These are phyloP conservation scores for Aphelinus atriplicis DNA, from an alignment of 1,140 invertebrate genomes.

Conservation along the genomic window DNA sequence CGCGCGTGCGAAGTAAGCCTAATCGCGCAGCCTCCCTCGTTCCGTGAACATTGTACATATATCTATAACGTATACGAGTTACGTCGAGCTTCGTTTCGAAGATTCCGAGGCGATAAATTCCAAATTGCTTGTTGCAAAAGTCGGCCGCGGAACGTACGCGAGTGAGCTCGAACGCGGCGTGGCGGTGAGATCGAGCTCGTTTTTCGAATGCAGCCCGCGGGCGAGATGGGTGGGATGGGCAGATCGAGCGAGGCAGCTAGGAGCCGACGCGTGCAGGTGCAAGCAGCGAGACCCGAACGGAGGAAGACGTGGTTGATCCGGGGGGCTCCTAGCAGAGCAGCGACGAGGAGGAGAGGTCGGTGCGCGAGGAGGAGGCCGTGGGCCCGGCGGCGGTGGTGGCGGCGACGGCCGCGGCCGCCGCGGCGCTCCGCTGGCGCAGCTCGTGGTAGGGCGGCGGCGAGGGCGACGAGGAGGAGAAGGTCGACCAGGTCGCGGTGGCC, in stretches of 20 bases:
- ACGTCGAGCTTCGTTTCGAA: too few species aligned
- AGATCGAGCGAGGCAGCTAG: not conserved
- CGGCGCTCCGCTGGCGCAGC: slow-evolving; percentile 5
- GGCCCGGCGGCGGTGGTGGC: not conserved
- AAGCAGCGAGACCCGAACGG: not conserved
- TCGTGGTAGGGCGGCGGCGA: slow-evolving; percentile 49
- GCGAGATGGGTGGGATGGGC: not conserved
- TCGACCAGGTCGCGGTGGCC: slow-evolving; percentile 46
- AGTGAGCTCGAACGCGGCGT: too few species aligned
- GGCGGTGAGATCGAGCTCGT: too few species aligned
- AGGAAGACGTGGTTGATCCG: not conserved
- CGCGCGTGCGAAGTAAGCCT: too few species aligned
- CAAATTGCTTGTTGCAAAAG: too few species aligned
- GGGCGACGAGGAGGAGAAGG: slow-evolving; percentile 49
- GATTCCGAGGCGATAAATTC: too few species aligned
- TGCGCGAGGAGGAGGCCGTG: not conserved
- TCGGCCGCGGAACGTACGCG: too few species aligned
- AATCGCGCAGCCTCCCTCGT: too few species aligned
- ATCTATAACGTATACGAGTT: too few species aligned
- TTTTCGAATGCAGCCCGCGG: too few species aligned
- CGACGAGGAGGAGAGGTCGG: slow-evolving; percentile 15
- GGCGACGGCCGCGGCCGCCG: not conserved
- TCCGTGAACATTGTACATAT: too few species aligned
- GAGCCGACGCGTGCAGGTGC: not conserved
- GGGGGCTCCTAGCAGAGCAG: slow-evolving; percentile 13